phyloP scores from a whole-genome alignment of 2,888 invertebrate species.

The Scaptomyza reducta region DNA sequence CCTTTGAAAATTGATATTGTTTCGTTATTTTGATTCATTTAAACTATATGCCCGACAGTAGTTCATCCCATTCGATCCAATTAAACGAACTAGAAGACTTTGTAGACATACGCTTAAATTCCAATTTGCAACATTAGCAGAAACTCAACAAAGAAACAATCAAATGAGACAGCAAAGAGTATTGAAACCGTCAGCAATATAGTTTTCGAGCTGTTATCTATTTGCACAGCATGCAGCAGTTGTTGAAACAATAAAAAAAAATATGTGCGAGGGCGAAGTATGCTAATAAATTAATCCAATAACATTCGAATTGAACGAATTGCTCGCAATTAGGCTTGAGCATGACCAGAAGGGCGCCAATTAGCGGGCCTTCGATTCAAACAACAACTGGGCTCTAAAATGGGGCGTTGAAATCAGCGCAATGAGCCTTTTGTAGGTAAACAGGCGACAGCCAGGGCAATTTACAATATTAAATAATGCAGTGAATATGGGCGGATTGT shows the following conservation, averaged over 20 bases:
- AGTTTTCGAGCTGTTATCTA: neutral
- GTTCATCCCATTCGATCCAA: too few relatives aligned
- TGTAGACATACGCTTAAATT: too few relatives aligned
- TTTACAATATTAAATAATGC: slow-evolving; percentile 53
- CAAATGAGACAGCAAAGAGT: neutral
- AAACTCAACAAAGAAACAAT: neutral
- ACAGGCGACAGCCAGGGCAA: slow-evolving; percentile 9
- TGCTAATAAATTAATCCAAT: slow-evolving; percentile 16
- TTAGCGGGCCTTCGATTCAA: slow-evolving; percentile 1
- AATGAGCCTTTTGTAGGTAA: neutral
- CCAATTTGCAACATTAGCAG: neutral
- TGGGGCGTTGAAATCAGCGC: slow-evolving; percentile 13
- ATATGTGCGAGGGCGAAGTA: neutral
- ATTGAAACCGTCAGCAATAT: neutral
- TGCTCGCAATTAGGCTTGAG: slow-evolving; percentile 6
- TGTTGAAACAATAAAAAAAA: slow-evolving; percentile 28
- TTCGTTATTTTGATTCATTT: too few relatives aligned
- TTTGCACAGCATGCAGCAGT: slow-evolving; percentile 32
- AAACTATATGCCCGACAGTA: too few relatives aligned
- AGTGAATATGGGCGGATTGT: slow-evolving; percentile 29
- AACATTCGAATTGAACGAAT: neutral
- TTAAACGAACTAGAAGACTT: too few relatives aligned
- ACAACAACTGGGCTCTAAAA: neutral
- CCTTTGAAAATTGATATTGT: too few relatives aligned
- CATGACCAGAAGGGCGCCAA: neutral